Base-by-base conservation (phyloP, 2,113 vertebrate species). In the Triplophysa rosa region DNA sequence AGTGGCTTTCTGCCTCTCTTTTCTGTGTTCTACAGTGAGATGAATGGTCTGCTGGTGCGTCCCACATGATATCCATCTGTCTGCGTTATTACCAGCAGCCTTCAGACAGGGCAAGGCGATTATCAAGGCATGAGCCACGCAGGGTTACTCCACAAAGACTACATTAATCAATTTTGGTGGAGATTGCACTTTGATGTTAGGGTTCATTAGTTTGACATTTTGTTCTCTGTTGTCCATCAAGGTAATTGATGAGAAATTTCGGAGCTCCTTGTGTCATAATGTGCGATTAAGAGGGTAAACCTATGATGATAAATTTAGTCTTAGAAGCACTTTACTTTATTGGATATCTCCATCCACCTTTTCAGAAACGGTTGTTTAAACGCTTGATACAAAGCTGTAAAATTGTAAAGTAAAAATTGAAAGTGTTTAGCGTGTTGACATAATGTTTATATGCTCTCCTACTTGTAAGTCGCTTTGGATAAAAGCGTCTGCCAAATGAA, bases 1-100 rank as follows among this genome's bases (percentile, higher is more conserved):
- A 87, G 87, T 89, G 87, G 86, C 67, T 66, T 84, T 84, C 78
- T 75, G 21, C 68, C 45, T 49, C 84, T 85, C 67, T 69, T 77
- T 76, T 61, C 21, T 47, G 33, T 62, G 37, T 63, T 73, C 12
- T 26, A 67, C 67, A 26, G 54, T 42, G 29, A 61, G 76, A 76
- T 69, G 64, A 64, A 77, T 73, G 58, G 58, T 69, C 68, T 71
- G 67, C 67, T 78, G 76, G 77, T 82, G 74, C 56, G 54, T 82
- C 54, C 63, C 77, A 23, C 63, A 59, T 13, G 69, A 79, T 79
- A 79, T 63, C 77, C 71, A 79, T 79, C 81, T 79, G 81, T 61
- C 81, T 78, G 67, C 12, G 1, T 70, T 70, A 78, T 77, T 65
- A 77, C 66, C 24, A 19, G 19, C 45, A 70, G 72, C 66, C n/a